A percentile compares a stretch with the other conserved stretches of the same genome.
Evolutionary conservation across 2,113 vertebrate species (phyloP).

Genomic region (Mastomys coucha): DNA sequence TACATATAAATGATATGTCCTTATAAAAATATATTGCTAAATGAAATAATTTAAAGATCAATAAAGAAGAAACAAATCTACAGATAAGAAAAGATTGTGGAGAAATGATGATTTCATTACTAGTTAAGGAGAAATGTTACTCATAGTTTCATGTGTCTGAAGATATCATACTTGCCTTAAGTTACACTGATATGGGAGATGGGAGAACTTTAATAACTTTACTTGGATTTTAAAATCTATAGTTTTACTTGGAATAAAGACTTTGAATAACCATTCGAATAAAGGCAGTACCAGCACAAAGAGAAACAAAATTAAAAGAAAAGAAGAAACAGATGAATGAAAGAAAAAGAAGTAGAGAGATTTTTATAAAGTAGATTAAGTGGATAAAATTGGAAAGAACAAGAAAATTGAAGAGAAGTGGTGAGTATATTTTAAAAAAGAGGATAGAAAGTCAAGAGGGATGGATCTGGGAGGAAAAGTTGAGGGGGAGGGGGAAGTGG

Average conservation of each 20-base stretch:
- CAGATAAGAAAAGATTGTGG: background rate
- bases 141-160: background rate
- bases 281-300: background rate
- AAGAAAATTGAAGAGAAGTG: background rate
- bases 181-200: background rate
- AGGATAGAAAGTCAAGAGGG: too few species aligned
- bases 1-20: background rate
- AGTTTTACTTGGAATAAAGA: background rate
- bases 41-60: background rate
- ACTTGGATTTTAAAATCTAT: background rate
- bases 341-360: background rate
- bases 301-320: background rate
- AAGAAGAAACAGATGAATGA: background rate
- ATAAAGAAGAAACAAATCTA: background rate
- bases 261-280: background rate
- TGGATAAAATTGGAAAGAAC: background rate
- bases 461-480: too few species aligned
- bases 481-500: too few species aligned
- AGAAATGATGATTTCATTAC: background rate
- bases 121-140: background rate
- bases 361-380: background rate
- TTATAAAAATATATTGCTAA: background rate
- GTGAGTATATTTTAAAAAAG: background rate
- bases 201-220: background rate
- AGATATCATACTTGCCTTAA: background rate